Evolutionary conservation across 1,140 invertebrate genomes (phyloP), one percentile per base, ranked within the genome.

Genomic region (Drosophila obscura): DNA sequence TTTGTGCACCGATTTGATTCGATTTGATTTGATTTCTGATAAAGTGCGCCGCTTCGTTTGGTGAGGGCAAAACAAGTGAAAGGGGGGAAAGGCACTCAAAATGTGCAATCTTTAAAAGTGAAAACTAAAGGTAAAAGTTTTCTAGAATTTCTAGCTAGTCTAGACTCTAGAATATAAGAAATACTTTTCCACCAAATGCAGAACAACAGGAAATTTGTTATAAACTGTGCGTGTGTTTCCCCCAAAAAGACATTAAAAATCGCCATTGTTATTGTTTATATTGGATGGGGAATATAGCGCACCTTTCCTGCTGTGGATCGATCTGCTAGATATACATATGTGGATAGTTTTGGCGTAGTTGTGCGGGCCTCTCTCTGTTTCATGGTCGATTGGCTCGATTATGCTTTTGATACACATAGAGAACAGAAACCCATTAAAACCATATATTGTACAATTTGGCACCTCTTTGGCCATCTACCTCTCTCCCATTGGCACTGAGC

Each of bases 301-400:
- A 51, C 19, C 61, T 28, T 46, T 46, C 19, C 35, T 31, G 26
- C 4, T n/a, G 5, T 3, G 19, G 24, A 24, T 9, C 13, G 16
- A 16, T 5, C 13, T 51, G 11, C 41, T 43, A 52, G 51, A 46
- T 61, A 73, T 64, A 28, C 0, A 28, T 28, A 28, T 81, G 22
- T 24, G 77, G 79, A 82, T 83, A 78, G 63, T 65, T 79, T 76
- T 73, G 51, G 56, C 65, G 55, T 69, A 55, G 24, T 49, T 59
- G 65, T 62, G 24, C 11, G 35, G 35, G 26, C 1, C 19, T 19
- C 35, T 45, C 28, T 55, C 41, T 3, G 55, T 35, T 83, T 83
- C 71, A 83, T 79, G 80, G 80, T 83, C 80, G 80, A 83, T 83
- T 79, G 80, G 46, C 63, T 71, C 69, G 74, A 83, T 82, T 83